A percentile compares a stretch with the other conserved stretches of the same genome.
Conservation (phyloP, 2,113 vertebrate genomes). For the Gymnogyps californianus region DNA sequence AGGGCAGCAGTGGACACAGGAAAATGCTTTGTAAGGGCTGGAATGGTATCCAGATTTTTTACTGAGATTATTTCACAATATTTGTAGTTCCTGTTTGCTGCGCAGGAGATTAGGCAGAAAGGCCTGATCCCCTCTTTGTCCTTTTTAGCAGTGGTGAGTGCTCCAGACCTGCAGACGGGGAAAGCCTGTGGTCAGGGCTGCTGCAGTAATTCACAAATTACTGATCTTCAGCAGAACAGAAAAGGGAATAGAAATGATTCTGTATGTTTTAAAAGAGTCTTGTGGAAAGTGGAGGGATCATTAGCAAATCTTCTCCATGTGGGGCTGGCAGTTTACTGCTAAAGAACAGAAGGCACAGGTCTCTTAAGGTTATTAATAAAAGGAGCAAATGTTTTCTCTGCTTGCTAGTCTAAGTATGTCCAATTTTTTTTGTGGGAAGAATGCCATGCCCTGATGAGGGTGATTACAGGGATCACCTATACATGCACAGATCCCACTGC, state of each 20-base stretch:
- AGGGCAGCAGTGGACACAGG: slow-evolving; percentile 22
- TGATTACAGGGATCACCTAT: not conserved
- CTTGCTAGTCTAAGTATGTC: not conserved
- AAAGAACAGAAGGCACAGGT: slow-evolving; percentile 9
- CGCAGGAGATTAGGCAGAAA: not conserved
- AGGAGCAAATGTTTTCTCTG: not conserved
- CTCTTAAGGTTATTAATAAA: not conserved
- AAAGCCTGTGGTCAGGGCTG: not conserved
- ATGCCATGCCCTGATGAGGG: not conserved
- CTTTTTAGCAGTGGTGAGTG: not conserved
- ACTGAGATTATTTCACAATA: slow-evolving; percentile 44
- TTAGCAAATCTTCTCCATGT: not conserved
- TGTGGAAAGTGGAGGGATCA: not conserved
- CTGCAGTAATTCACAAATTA: not conserved
- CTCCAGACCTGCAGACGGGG: not conserved
- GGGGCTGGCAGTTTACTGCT: not conserved
- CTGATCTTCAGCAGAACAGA: not conserved
- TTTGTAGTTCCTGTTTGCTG: slow-evolving; percentile 18
- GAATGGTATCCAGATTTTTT: not conserved
- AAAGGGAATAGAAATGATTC: not conserved
- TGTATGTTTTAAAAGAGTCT: slow-evolving; percentile 4
- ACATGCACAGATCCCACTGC: not conserved
- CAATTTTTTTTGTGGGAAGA: not conserved
- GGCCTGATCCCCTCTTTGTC: not conserved
- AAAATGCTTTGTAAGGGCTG: not conserved